A percentile compares a stretch with the other conserved stretches of the same genome.
Evolutionary conservation across 2,797 vertebrate species (phyloP).

Genomic region (Falco peregrinus): DNA sequence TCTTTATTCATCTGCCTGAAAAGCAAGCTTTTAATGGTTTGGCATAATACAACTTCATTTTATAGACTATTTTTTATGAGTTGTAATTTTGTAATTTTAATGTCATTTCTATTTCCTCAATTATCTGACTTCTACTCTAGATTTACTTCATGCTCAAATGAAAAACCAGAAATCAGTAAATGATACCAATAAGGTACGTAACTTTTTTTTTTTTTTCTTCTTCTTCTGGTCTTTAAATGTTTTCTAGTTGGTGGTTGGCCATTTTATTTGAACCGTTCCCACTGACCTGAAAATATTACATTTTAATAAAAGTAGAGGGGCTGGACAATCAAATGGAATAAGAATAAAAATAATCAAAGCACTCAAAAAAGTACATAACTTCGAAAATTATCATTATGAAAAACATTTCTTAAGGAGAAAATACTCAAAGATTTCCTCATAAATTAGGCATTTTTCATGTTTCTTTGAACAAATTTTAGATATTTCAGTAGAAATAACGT

Average conservation of each 20-base stretch:
- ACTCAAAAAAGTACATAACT: constrained; percentile 34
- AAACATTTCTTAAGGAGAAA: background rate
- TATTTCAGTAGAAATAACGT: background rate
- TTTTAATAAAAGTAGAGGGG: constrained; percentile 40
- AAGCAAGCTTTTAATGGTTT: background rate
- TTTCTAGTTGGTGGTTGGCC: constrained; percentile 9
- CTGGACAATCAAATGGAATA: constrained; percentile 23
- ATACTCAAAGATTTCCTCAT: no score
- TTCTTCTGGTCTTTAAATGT: constrained; percentile 31
- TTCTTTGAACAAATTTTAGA: background rate
- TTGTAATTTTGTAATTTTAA: background rate
- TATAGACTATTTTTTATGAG: background rate
- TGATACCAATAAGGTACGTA: constrained; percentile 13
- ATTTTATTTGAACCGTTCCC: constrained; percentile 59
- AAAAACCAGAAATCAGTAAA: background rate
- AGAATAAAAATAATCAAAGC: constrained; percentile 24
- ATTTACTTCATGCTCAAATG: background rate
- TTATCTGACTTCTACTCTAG: background rate
- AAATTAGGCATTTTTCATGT: background rate
- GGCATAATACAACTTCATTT: background rate
- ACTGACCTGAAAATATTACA: constrained; percentile 50
- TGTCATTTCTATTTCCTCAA: background rate
- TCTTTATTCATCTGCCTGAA: constrained; percentile 6
- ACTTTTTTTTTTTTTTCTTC: background rate
- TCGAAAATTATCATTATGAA: constrained; percentile 3